Base-by-base conservation (phyloP, 2,888 invertebrate species). In the Clanis bilineata region DNA sequence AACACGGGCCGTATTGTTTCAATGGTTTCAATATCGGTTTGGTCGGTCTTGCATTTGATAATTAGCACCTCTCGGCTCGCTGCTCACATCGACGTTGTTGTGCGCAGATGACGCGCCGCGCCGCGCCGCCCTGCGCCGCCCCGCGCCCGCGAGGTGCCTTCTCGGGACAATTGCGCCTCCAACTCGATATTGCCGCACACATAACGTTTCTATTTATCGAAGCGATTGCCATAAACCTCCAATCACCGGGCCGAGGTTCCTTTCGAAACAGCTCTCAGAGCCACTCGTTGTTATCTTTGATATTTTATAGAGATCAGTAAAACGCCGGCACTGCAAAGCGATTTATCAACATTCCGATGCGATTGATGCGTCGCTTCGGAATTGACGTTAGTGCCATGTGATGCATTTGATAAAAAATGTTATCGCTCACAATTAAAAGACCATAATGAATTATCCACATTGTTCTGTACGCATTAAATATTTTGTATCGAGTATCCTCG, bases 241-340 rank as follows among this genome's bases (percentile, higher is more conserved):
- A 88, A 90, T 90, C 89, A 85, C 85, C 70, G 80, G 71, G 64
- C 74, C 72, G 76, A 72, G 79, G 72, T 77, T 79, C 82, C 82
- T 83, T 81, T 84, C 79, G 80, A 77, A 75, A 82, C 77, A 78
- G 72, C 80, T 80, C 79, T 82, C 83, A 81, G 77, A 82, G 82
- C 80, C 83, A 84, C 80, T 85, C 85, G 88, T 88, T 90, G 89
- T 91, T 91, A 92, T 92, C 91, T 90, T 86, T 85, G 85, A 89
- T 87, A 90, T 90, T 92, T 92, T 92, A 92, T 92, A 90, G 90
- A 82, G 85, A 88, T 84, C 91, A 82, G 90, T 92, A 91, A 92
- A 92, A 88, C 84, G 88, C 81, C 89, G 88, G 87, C 88, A 77
- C 85, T 87, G 86, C 85, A 82, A 83, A 83, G 86, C 83, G 86